A percentile compares a stretch with the other conserved stretches of the same genome.
Evolutionary conservation across 2,113 vertebrate genomes (phyloP).

Genomic region (Malaclemys terrapin): DNA sequence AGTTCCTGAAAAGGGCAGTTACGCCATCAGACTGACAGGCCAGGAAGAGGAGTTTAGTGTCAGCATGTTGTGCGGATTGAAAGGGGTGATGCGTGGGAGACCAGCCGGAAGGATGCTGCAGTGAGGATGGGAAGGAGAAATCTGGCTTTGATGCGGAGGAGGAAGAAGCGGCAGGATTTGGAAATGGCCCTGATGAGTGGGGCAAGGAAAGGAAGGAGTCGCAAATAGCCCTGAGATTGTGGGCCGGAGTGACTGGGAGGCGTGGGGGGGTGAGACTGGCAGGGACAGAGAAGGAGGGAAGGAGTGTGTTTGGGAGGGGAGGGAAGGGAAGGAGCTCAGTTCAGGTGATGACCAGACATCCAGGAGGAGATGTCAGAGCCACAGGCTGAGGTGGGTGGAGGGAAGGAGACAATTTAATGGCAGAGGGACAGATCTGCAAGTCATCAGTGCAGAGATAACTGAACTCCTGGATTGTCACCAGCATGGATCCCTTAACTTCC

Average conservation of each 20-base stretch:
- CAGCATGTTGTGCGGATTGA: not conserved
- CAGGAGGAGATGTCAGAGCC: not conserved
- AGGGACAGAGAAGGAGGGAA: not conserved
- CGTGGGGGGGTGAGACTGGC: too few species aligned
- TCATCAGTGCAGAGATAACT: not conserved
- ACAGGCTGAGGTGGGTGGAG: not conserved
- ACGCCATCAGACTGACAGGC: not conserved
- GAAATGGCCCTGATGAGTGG: not conserved
- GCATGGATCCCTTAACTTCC: not conserved
- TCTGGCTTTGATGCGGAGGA: not conserved
- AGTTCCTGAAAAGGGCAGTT: not conserved
- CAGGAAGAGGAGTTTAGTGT: not conserved
- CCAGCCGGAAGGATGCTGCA: not conserved
- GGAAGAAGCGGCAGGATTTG: not conserved
- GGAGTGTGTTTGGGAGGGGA: not conserved
- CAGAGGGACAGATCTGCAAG: not conserved
- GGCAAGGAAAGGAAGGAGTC: not conserved
- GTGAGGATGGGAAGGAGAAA: not conserved
- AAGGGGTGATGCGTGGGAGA: not conserved
- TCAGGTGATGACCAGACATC: not conserved
- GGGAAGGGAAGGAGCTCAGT: not conserved
- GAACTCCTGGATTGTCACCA: not conserved
- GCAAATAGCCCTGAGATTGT: not conserved
- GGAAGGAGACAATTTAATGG: not conserved
- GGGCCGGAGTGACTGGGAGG: not conserved